phyloP scores from a whole-genome alignment of 2,797 vertebrate genomes.

The Fistularia tabacaria region DNA sequence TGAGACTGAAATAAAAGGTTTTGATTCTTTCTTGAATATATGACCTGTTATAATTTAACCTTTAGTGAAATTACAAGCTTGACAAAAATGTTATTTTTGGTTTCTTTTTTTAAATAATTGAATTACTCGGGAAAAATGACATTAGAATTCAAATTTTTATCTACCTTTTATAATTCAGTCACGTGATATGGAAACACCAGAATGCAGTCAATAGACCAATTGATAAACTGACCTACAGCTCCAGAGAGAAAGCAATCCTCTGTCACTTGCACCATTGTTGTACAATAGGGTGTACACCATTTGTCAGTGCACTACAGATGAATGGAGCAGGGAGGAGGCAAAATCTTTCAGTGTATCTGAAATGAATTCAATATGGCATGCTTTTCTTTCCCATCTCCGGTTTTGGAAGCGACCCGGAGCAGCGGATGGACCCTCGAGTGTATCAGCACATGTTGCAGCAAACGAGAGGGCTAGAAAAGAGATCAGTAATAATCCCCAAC shows the following conservation, averaged over 20 bases:
- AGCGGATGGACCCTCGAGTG: conserved; percentile 24
- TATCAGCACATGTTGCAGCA: conserved; percentile 47
- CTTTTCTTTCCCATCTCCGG: conserved; percentile 27
- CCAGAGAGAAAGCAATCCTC: conserved; percentile 33
- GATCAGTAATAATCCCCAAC: conserved; percentile 40
- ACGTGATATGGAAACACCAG: conserved; percentile 1
- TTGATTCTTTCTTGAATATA: too few species aligned
- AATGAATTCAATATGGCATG: conserved; percentile 57
- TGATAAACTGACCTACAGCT: conserved; percentile 28
- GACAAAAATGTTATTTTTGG: too few species aligned
- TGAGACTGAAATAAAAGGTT: too few species aligned
- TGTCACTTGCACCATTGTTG: conserved; percentile 35
- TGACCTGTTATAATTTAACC: too few species aligned
- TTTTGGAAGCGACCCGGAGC: conserved; percentile 30
- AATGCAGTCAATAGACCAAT: conserved; percentile 7
- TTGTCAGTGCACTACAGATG: conserved; percentile 50
- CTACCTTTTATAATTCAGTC: too few species aligned
- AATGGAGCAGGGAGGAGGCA: conserved; percentile 48
- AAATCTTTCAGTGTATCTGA: conserved; percentile 45
- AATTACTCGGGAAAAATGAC: too few species aligned
- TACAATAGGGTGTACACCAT: conserved; percentile 38
- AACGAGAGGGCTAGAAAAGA: conserved; percentile 33
- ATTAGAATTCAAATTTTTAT: too few species aligned
- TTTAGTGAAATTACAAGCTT: too few species aligned
- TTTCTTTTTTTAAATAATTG: too few species aligned